A percentile compares a stretch with the other conserved stretches of the same genome.
Conservation (phyloP, 2,113 vertebrate species). For the Muntiacus reevesi region DNA sequence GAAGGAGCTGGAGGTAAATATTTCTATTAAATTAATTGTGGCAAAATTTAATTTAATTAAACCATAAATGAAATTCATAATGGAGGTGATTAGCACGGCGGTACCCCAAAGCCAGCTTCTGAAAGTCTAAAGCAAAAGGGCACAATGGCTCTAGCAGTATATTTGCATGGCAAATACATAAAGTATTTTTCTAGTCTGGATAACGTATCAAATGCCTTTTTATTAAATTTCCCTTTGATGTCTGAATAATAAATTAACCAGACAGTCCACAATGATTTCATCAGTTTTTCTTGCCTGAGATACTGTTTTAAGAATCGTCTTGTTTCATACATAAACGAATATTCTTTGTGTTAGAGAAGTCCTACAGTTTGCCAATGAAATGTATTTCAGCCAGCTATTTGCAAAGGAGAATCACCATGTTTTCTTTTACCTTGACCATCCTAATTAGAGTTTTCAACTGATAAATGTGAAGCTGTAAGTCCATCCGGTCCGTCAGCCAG, state of each 20-base stretch:
- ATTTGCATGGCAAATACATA: background rate
- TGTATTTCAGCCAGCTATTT: background rate
- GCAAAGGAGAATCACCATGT: background rate
- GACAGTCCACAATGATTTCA: background rate
- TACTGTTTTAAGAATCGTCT: background rate
- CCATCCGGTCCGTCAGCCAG: constrained; percentile 99
- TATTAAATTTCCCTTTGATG: background rate
- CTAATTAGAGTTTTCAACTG: constrained; percentile 99
- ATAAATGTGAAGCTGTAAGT: constrained; percentile 99
- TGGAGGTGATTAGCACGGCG: background rate
- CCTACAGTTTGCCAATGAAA: background rate
- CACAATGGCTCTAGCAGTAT: background rate
- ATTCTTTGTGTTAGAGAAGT: background rate
- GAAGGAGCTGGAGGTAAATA: constrained; percentile 66
- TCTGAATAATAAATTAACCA: background rate
- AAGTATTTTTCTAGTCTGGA: constrained; percentile 1
- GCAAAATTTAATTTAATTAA: constrained; percentile 74
- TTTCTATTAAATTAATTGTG: constrained; percentile 70
- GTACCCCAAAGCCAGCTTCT: constrained; percentile 39
- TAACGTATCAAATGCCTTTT: background rate
- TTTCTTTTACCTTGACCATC: constrained; percentile 94
- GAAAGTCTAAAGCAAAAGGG: background rate
- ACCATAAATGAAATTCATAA: constrained; percentile 53
- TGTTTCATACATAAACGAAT: background rate
- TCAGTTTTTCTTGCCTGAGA: background rate